Percentiles rank a stretch among this genome's conserved stretches.
These are phyloP conservation scores for Drosophila sp. DNA, from an alignment of 1,140 invertebrate species.

Conservation along the genomic window DNA sequence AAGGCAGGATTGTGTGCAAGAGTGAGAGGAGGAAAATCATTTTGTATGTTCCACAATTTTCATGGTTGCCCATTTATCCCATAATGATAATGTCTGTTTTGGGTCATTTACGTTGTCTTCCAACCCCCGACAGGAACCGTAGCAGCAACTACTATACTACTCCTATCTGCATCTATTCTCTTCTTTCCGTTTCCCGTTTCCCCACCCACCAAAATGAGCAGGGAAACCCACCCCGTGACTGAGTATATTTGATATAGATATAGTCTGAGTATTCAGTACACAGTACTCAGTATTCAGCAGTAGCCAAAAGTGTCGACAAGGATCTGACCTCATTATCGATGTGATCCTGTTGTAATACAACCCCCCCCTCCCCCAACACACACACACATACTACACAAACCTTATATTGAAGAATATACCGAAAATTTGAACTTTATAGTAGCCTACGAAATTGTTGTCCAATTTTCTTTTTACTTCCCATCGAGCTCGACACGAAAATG, in stretches of 20 bases:
- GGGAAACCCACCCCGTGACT: constrained; percentile 16
- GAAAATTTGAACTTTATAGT: not conserved
- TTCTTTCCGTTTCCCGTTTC: not conserved
- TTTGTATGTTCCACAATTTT: constrained; percentile 70
- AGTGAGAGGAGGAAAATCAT: constrained; percentile 33
- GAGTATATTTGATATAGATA: constrained; percentile 8
- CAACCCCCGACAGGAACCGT: constrained; percentile 42
- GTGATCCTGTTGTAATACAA: constrained; percentile 22
- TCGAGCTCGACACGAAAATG: not conserved
- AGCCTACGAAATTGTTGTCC: not conserved
- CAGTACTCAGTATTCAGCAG: not conserved
- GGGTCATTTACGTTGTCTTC: constrained; percentile 61
- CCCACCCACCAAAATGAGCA: not conserved
- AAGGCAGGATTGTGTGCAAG: too few relatives aligned
- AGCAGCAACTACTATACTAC: constrained; percentile 30
- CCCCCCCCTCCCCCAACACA: not conserved
- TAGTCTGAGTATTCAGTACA: constrained; percentile 1
- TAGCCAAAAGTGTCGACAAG: constrained; percentile 23
- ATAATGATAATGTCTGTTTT: constrained; percentile 77
- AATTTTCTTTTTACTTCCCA: not conserved
- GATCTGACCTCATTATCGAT: constrained; percentile 33
- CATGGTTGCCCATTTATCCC: constrained; percentile 54
- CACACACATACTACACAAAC: not conserved
- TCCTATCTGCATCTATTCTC: constrained; percentile 1
- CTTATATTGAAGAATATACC: not conserved